Evolutionary conservation across 2,113 vertebrate genomes (phyloP).

Genomic region (Halichoerus grypus): DNA sequence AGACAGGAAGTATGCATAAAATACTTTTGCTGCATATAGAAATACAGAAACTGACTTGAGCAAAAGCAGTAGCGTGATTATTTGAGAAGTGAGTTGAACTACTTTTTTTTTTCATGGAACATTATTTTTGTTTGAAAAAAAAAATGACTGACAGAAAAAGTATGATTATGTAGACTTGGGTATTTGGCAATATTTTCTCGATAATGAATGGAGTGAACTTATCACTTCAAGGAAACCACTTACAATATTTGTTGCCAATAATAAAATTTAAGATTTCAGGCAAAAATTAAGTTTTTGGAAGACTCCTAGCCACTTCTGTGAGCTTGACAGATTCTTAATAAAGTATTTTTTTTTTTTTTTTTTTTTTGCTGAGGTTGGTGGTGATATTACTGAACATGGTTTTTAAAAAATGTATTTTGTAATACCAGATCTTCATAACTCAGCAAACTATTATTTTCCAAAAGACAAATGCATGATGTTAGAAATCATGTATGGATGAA

Average conservation of each 20-base stretch:
- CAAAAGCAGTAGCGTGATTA: neutral
- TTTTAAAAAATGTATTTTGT: neutral
- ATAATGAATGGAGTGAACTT: conserved; percentile 45
- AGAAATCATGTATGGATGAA: neutral
- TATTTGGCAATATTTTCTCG: conserved; percentile 61
- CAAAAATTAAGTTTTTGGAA: conserved; percentile 27
- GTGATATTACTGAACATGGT: conserved; percentile 22
- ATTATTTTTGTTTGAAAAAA: conserved; percentile 37
- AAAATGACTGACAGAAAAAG: neutral
- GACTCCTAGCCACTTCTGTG: neutral
- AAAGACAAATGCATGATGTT: neutral
- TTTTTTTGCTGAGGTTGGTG: neutral
- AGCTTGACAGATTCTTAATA: conserved; percentile 30
- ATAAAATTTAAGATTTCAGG: conserved; percentile 47
- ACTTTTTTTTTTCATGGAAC: neutral
- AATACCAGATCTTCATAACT: neutral
- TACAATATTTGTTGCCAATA: conserved; percentile 14
- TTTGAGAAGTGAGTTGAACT: neutral
- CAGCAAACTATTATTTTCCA: neutral
- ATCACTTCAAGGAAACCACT: neutral
- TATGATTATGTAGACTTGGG: neutral
- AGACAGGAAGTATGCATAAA: neutral
- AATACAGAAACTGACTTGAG: neutral
- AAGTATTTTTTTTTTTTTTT: neutral
- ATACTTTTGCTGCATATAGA: neutral